Base-by-base conservation (phyloP, 2,113 vertebrate species). In the Zosterops japonicus region DNA sequence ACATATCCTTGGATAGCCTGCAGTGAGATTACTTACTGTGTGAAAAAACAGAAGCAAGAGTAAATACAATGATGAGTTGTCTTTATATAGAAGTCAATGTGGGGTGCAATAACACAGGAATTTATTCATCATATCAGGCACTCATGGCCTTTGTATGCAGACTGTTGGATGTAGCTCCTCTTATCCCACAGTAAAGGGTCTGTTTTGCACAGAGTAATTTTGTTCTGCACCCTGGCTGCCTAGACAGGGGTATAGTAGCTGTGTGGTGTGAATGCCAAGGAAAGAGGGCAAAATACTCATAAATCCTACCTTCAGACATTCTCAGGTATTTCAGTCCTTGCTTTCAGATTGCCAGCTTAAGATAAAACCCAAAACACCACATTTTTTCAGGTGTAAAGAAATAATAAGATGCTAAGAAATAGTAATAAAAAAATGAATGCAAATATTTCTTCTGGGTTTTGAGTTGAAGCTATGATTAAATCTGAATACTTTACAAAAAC, bases 321-420 rank as follows among this genome's bases (percentile, higher is more conserved):
- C 31, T 88, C 12, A 12, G 68, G 31, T 71, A 64, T 80, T 80
- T 70, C 71, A 86, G 47, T 67, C 52, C 68, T 92, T 93, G 50
- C 52, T 88, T 90, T 93, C 49, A 75, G 86, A 57, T 86, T 89
- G 83, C 57, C 80, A 88, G 69, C 68, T 94, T 82, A 76, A 89
- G 76, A 78, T 50, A 83, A 90, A 90, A n/a, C 60, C 65, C 65
- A 9, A 35, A 55, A 27, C 50, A 41, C 39, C 6, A 15, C 16
- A 13, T 70, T 88, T 94, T 89, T 76, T 52, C 29, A 70, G 65
- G n/a, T 85, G 25, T 79, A 53, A 83, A 88, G 55, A 63, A 69
- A 53, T 53, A 60, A 52, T 81, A 67, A 59, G 90, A 70, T 81
- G 61, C 28, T 60, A 83, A 81, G 36, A 89, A 92, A 49, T 46